Conservation (phyloP, 2,888 invertebrate genomes). For the Megaustenia siamemsis region DNA sequence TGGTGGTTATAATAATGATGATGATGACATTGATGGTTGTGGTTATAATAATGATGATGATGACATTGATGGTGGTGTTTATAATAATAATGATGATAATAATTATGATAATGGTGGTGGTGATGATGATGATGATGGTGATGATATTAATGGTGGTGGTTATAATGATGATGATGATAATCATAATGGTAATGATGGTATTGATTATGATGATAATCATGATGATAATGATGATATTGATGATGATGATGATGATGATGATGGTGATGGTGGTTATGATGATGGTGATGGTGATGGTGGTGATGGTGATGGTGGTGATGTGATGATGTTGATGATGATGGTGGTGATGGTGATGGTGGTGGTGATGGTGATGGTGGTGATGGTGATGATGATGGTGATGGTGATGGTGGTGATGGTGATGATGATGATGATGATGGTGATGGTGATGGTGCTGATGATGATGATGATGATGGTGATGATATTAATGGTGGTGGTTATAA, state of each 20-base stretch:
- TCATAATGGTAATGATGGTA: slow-evolving; percentile 3
- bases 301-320: slow-evolving; percentile 13
- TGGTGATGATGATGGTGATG: no score
- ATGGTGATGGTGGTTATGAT: slow-evolving; percentile 16
- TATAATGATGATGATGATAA: not conserved
- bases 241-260: slow-evolving; percentile 6
- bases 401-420: not conserved
- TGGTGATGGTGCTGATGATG: not conserved
- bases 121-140: not conserved
- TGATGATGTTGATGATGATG: no score
- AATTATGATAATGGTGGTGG: slow-evolving; percentile 8
- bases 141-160: not conserved
- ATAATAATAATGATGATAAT: slow-evolving; percentile 13
- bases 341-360: not conserved
- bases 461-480: not conserved
- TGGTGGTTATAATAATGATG: slow-evolving; percentile 49
- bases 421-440: not conserved
- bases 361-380: slow-evolving; percentile 34
- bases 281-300: slow-evolving; percentile 34
- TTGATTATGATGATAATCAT: slow-evolving; percentile 3
- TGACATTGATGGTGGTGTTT: not conserved
- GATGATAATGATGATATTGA: slow-evolving; percentile 15
- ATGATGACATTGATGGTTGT: slow-evolving; percentile 45
- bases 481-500: not conserved
- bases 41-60: not conserved